Base-by-base conservation (phyloP, 1,140 invertebrate species). In the Meloidogyne floridensis region DNA sequence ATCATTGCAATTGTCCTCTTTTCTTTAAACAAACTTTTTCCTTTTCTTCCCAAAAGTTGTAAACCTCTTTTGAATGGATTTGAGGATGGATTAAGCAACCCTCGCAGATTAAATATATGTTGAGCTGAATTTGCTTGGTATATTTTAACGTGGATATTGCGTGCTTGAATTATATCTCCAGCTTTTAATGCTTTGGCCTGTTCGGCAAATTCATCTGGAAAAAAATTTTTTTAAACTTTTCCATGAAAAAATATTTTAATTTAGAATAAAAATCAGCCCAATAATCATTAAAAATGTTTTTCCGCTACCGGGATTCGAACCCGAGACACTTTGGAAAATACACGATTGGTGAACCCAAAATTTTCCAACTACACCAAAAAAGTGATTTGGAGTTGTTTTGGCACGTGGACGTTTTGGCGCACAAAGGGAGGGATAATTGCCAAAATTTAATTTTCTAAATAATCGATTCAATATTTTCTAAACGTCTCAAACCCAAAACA, bases 121-220 rank as follows among this genome's bases (percentile, higher is more conserved):
- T 13, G 7, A 1, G 6, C 4, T n/a, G 13, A 65, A 65, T 1
- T 32, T 32, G 32, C 32, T 32, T 32, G 0, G n/a, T n/a, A 65
- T 65, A n/a, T n/a, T 65, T n/a, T 65, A 7, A 15, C 15, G n/a
- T 65, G 15, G 5, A 65, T 5, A 65, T 65, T 65, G n/a, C 15
- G 15, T 18, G n/a, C 2, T 65, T 65, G 59, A n/a, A 65, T 65
- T 65, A 65, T 18, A 6, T 65, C 59, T 65, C 59, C 59, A n/a
- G 59, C 59, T 65, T 65, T n/a, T 65, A 65, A n/a, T 18, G 59
- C n/a, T 65, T 65, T 65, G n/a, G 59, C 59, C 15, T 65, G 59
- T 65, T 65, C 59, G 7, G 59, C 59, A 65, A 65, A 65, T 18
- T 65, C 59, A 65, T 65, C 59, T 65, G n/a, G 7, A 65, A 65